Evolutionary conservation across 2,888 invertebrate species (phyloP), one percentile per base, ranked within the genome.

Genomic region (Tachystola acroxantha): DNA sequence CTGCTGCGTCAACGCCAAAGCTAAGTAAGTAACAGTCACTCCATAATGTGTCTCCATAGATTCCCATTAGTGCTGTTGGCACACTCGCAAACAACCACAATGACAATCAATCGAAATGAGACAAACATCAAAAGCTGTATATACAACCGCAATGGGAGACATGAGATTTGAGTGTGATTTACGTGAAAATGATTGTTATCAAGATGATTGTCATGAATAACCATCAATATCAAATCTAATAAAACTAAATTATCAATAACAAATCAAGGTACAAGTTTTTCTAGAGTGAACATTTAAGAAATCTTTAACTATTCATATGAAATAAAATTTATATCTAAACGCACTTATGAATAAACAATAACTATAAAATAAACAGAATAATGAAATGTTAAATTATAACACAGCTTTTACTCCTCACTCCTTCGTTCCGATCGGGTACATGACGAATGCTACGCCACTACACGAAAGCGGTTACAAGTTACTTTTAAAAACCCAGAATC

Each of bases 271-370:
- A 85, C 82, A 79, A 77, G 68, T 79, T 78, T 60, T 68, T 68
- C 65, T 69, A 72, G 68, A 79, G 73, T 63, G 70, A 75, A 75
- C 73, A 71, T 64, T 57, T 75, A 75, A 71, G 72, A 80, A 80
- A 77, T 68, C 59, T 61, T 75, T 68, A 75, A 80, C 79, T 82
- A 84, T 69, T 70, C 62, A 68, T 80, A 79, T 70, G 69, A 84
- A 86, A 85, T 80, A 84, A 85, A 75, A 78, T 76, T 79, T 84
- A 84, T 60, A 79, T 85, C 85, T 85, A 86, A 86, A 85, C 80
- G 62, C 57, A 64, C 82, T 77, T 84, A 84, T 46, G 60, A 75
- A 77, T 81, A 85, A 85, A 84, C 72, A 80, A 82, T 82, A 82
- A 79, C 80, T 85, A 85, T 72, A 74, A 85, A 85, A 84, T 82